phyloP scores from a whole-genome alignment of 2,888 invertebrate genomes.

The Coleophora deauratella region DNA sequence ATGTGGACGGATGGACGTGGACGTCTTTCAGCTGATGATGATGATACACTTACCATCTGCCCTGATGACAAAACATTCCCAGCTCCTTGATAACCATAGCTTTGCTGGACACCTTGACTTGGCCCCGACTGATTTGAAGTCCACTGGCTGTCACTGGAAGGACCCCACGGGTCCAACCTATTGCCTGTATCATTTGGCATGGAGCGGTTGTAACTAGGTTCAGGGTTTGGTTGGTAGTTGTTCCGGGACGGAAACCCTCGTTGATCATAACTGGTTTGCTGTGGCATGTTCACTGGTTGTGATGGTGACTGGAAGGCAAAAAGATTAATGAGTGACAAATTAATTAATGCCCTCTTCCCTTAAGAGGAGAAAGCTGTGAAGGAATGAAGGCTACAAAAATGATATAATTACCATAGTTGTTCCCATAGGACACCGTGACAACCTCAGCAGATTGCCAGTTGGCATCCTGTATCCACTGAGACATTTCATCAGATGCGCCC shows the following conservation, averaged over 20 bases:
- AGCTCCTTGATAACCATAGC: constrained; percentile 20
- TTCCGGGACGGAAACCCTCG: constrained; percentile 26
- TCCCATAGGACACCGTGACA: too few relatives aligned
- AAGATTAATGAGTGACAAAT: too few relatives aligned
- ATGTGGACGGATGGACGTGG: too few relatives aligned
- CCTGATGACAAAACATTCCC: constrained; percentile 6
- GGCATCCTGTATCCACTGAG: constrained; percentile 43
- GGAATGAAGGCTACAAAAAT: too few relatives aligned
- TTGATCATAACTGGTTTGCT: constrained; percentile 23
- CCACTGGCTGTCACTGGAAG: constrained; percentile 12
- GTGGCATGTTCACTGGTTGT: constrained; percentile 6
- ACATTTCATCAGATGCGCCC: constrained; percentile 41
- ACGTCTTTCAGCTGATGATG: too few relatives aligned
- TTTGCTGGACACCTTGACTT: constrained; percentile 21
- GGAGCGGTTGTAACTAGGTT: constrained; percentile 17
- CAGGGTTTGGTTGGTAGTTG: constrained; percentile 25
- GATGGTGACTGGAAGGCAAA: neutral
- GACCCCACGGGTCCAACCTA: constrained; percentile 22
- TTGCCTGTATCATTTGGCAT: constrained; percentile 6
- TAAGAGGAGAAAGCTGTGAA: too few relatives aligned
- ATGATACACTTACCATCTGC: neutral
- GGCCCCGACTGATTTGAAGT: constrained; percentile 9
- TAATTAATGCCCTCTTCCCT: too few relatives aligned
- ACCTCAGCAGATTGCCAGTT: constrained; percentile 35
- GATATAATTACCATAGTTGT: constrained; percentile 6